Conservation (phyloP, 2,113 vertebrate species). For the Pantherophis guttatus region DNA sequence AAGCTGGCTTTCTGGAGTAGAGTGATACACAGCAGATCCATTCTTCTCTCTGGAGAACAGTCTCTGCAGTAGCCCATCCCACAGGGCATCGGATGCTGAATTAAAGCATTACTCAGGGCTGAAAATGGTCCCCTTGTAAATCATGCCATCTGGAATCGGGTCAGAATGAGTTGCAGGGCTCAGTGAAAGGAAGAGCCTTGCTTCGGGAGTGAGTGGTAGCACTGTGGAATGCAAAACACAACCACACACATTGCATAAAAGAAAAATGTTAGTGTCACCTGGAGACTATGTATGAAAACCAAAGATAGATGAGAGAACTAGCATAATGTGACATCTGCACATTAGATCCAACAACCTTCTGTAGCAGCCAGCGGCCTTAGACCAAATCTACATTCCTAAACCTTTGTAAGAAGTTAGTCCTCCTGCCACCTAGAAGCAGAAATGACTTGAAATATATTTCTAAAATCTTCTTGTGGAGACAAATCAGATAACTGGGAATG, state of each 20-base stretch:
- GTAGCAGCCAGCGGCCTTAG: background rate
- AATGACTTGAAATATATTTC: constrained; percentile 44
- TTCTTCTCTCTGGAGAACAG: background rate
- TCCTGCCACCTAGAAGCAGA: constrained; percentile 24
- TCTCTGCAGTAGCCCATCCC: background rate
- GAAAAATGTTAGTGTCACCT: constrained; percentile 22
- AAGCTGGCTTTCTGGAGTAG: background rate
- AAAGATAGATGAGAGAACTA: constrained; percentile 1
- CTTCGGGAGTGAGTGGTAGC: constrained; percentile 7
- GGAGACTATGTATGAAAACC: constrained; percentile 25
- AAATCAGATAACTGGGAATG: constrained; percentile 41
- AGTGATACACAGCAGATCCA: background rate
- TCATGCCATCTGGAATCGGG: background rate
- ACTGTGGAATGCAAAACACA: background rate
- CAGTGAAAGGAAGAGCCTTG: background rate
- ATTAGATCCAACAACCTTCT: background rate
- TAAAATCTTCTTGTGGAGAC: constrained; percentile 40
- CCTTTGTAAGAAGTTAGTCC: constrained; percentile 15
- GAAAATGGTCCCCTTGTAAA: background rate
- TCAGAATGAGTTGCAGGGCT: background rate
- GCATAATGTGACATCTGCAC: background rate
- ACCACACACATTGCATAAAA: background rate
- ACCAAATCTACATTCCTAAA: constrained; percentile 30
- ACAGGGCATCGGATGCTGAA: background rate
- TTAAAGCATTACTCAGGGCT: background rate